Evolutionary conservation across 2,113 vertebrate species (phyloP).

Genomic region (Caranx ignobilis): DNA sequence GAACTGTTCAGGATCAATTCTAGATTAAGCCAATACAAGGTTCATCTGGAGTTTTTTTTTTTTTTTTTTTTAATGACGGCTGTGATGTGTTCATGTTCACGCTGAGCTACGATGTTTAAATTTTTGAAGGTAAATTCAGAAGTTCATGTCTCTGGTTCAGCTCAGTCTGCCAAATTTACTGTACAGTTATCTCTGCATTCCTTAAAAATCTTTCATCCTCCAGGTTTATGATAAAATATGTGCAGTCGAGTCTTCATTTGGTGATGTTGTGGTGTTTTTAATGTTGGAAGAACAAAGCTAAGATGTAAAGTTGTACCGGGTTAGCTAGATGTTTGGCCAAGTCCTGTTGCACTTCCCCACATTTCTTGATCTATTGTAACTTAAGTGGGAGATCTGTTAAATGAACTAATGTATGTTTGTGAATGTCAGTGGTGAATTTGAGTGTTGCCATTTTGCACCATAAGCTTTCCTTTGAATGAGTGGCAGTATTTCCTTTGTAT

Average conservation of each 20-base stretch:
- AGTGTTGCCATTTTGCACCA: conserved; percentile 61
- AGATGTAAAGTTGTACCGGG: not conserved
- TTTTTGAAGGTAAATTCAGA: conserved; percentile 39
- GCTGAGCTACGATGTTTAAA: conserved; percentile 7
- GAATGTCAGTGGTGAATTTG: conserved; percentile 38
- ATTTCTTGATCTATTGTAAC: not conserved
- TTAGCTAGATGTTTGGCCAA: not conserved
- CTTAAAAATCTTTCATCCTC: not conserved
- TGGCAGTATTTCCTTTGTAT: conserved; percentile 8
- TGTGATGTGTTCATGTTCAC: conserved; percentile 5
- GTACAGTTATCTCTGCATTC: conserved; percentile 12
- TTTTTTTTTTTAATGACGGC: not conserved
- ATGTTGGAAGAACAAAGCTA: conserved; percentile 21
- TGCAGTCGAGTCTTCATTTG: conserved; percentile 4
- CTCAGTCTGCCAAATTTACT: conserved; percentile 56
- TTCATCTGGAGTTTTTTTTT: not conserved
- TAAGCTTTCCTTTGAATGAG: conserved; percentile 26
- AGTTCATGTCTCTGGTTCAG: conserved; percentile 31
- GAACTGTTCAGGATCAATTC: conserved; percentile 4
- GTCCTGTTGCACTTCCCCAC: not conserved
- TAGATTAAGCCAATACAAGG: not conserved
- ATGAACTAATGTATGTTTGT: conserved; percentile 48
- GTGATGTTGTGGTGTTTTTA: conserved; percentile 20
- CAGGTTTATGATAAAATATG: conserved; percentile 21
- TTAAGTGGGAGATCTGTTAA: conserved; percentile 20